These are phyloP conservation scores for Marmota monax DNA, from an alignment of 2,113 vertebrate genomes.

Conservation along the genomic window DNA sequence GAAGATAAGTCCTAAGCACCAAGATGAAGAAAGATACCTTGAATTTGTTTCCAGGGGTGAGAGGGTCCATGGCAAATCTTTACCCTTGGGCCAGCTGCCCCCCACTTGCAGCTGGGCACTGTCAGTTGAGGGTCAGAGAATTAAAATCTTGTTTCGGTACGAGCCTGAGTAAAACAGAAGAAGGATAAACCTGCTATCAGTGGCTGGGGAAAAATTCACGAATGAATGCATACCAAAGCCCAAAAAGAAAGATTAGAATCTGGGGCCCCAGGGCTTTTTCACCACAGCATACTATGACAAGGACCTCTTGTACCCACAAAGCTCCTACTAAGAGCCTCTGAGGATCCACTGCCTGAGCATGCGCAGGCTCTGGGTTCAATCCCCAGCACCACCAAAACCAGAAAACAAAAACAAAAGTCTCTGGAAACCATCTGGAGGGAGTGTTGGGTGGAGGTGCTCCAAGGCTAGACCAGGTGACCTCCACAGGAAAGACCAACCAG, in stretches of 20 bases:
- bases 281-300: neutral
- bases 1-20: neutral
- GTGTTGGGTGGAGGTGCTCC: fast-evolving
- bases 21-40: constrained; percentile 57
- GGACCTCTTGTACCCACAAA: neutral
- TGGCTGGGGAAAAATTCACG: neutral
- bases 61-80: neutral
- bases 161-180: constrained; percentile 54
- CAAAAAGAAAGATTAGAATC: neutral
- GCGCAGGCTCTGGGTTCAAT: neutral
- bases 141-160: constrained; percentile 12
- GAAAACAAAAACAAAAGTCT: neutral
- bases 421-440: neutral
- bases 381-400: neutral
- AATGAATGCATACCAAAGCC: neutral
- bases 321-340: neutral
- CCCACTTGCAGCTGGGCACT: neutral
- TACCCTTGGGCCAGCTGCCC: neutral
- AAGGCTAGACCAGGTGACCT: neutral
- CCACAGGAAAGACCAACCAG: neutral
- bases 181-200: neutral
- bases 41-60: neutral
- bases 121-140: neutral
- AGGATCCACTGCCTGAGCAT: neutral
- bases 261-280: neutral